Base-by-base conservation (phyloP, 2,888 invertebrate genomes). In the Drosophila differens region DNA sequence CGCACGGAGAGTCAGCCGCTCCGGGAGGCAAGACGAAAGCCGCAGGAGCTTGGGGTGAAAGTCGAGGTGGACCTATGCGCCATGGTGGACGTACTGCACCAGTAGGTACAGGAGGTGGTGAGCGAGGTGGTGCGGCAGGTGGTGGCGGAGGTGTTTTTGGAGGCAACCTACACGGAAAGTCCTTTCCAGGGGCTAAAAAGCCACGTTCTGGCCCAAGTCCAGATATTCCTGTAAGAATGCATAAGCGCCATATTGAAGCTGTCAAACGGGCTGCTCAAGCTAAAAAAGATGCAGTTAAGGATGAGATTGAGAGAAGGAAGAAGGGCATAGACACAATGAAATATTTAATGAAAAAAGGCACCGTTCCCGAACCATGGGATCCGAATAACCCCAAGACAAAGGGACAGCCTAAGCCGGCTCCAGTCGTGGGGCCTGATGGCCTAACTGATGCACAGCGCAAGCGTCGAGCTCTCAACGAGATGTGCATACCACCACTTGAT, bases 271-370 rank as follows among this genome's bases (percentile, higher is more conserved):
- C 63, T 3, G 70, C 65, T 2, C 69, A 37, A 54, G 85, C 65
- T 19, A 73, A 52, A 37, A 54, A 65, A 9, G 63, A 60, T 51
- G 62, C 51, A n/a, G 35, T 65, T 1, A 14, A 47, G n/a, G 66
- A 52, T 14, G 78, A 49, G 19, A 32, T 39, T 9, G 74, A 54
- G 9, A 57, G 59, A 30, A 76, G 58, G 12, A 74, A 70, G 49
- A 75, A 64, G 63, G 80, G 76, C 49, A 60, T 76, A 19, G 68
- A 91, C 41, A 82, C 89, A 81, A 77, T 89, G 53, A 71, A 76
- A 33, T 91, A 91, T 61, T 41, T 86, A n/a, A 63, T 76, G 6
- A 49, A 73, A 28, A 67, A 66, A 22, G 79, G 78, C 9, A 35
- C 77, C 0, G 35, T 82, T 2, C 1, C 14, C 0, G 51, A 25